phyloP scores from a whole-genome alignment of 37 sponge, comb jelly and placozoan genomes.

The Lycopodina hypogea region DNA sequence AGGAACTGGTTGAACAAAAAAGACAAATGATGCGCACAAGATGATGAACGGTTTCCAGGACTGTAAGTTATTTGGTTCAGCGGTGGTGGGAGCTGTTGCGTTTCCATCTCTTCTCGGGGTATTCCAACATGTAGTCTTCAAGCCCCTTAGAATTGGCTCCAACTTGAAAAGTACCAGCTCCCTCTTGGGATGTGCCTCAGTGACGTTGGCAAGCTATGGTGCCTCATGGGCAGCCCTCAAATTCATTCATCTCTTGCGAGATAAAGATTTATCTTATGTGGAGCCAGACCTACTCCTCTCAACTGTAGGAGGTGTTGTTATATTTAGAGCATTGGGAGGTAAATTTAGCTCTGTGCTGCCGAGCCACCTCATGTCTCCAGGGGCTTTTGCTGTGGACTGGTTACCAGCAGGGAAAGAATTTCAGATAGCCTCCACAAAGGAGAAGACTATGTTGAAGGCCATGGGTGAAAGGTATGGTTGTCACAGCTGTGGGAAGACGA shows the following conservation, averaged over 20 bases:
- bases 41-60: no score
- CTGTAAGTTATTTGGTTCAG: not conserved
- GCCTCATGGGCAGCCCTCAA: conserved; percentile 42
- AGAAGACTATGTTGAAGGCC: conserved; percentile 34
- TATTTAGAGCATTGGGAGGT: conserved; percentile 70
- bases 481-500: conserved; percentile 64
- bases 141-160: conserved; percentile 46
- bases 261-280: not conserved
- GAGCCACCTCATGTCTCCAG: conserved; percentile 56
- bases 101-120: conserved; percentile 59
- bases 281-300: conserved; percentile 33
- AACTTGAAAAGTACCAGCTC: conserved; percentile 5
- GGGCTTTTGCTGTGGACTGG: conserved; percentile 65
- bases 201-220: conserved; percentile 22
- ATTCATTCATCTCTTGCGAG: not conserved
- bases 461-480: conserved; percentile 64
- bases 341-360: conserved; percentile 70
- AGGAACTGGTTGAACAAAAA: no score
- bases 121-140: conserved; percentile 48
- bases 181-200: conserved; percentile 44
- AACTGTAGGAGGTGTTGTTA: conserved; percentile 16
- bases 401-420: conserved; percentile 45
- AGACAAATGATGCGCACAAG: no score
- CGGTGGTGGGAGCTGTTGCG: conserved; percentile 37
- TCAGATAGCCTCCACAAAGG: conserved; percentile 21